phyloP scores from a whole-genome alignment of 1,140 invertebrate species.

The fruit fly (Drosophila melanogaster) region Release_6_plus_ISO1_MT NT_037436.4:7702001-7702500 shows the following conservation, averaged over 20 bases:
- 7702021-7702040: slow-evolving; percentile 73
- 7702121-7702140: slow-evolving; percentile 34
- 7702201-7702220: slow-evolving; percentile 46
- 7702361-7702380: slow-evolving; percentile 82
- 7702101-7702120: slow-evolving; percentile 44
- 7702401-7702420: slow-evolving; percentile 55
- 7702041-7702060: slow-evolving; percentile 75
- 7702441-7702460: slow-evolving; percentile 57
- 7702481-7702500: slow-evolving; percentile 81
- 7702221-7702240: slow-evolving; percentile 37
- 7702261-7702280: slow-evolving; percentile 50
- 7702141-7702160: slow-evolving; percentile 54
- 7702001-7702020: slow-evolving; percentile 77
- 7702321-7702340: slow-evolving; percentile 81
- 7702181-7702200: slow-evolving; percentile 74
- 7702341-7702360: slow-evolving; percentile 77
- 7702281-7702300: slow-evolving; percentile 63
- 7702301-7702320: slow-evolving; percentile 60
- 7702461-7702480: slow-evolving; percentile 46
- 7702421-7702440: slow-evolving; percentile 64
- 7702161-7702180: slow-evolving; percentile 59
- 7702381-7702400: slow-evolving; percentile 60
- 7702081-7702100: slow-evolving; percentile 53
- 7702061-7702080: slow-evolving; percentile 67
- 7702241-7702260: slow-evolving; percentile 34